Conservation (phyloP, 2,797 vertebrate species). For the Myotis vivesi region DNA sequence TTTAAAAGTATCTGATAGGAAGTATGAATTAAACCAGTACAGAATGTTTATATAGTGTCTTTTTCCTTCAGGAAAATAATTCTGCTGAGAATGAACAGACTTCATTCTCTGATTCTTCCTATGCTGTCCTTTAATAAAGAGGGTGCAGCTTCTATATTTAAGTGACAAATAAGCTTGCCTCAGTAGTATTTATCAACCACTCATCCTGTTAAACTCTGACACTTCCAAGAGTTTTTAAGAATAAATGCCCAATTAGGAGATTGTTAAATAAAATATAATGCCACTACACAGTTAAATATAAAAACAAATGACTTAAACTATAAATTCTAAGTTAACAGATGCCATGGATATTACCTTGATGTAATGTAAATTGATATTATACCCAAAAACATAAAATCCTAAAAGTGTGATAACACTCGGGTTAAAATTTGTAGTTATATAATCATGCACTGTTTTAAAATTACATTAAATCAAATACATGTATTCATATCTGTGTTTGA, state of each 20-base stretch:
- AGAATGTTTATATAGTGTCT: background rate
- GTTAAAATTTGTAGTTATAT: background rate
- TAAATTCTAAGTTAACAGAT: background rate
- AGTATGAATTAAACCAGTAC: conserved; percentile 22
- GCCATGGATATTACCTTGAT: background rate
- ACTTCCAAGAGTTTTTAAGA: background rate
- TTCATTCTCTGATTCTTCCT: background rate
- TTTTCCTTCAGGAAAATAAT: background rate
- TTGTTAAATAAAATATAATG: background rate
- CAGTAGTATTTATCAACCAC: background rate
- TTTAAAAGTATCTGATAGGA: background rate
- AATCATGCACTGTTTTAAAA: background rate
- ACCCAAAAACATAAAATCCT: background rate
- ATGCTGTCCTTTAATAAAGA: background rate
- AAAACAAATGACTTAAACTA: background rate
- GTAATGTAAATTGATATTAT: background rate
- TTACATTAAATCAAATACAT: background rate
- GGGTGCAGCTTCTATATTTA: background rate
- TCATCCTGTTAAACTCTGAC: background rate
- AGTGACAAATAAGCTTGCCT: background rate
- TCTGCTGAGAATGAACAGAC: background rate
- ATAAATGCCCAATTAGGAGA: background rate
- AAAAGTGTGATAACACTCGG: background rate
- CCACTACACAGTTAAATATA: background rate
- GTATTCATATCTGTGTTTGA: background rate